Evolutionary conservation across 2,797 vertebrate species (phyloP).

Genomic region (Acanthiza pusilla): DNA sequence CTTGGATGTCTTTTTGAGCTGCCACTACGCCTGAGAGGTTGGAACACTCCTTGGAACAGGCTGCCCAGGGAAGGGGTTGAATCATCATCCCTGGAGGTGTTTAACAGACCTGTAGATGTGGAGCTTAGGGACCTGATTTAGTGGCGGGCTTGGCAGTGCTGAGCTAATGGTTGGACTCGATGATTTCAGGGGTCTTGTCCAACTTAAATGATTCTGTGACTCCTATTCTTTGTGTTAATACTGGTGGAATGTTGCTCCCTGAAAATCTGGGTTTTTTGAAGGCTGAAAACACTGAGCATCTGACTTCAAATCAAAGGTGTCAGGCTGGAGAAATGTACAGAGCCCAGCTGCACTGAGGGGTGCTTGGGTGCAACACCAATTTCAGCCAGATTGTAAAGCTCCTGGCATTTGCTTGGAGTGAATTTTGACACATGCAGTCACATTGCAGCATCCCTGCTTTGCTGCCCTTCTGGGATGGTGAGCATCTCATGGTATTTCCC

Average conservation of each 20-base stretch:
- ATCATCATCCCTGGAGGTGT: not conserved
- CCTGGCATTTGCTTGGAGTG: not conserved
- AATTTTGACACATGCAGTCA: not conserved
- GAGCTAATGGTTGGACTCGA: not conserved
- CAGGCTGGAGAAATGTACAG: not conserved
- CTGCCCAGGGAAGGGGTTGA: not conserved
- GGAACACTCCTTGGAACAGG: not conserved
- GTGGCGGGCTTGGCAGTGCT: not conserved
- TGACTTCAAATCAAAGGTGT: not conserved
- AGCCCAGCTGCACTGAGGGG: not conserved
- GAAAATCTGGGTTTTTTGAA: not conserved
- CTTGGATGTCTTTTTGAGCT: not conserved
- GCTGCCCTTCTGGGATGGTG: accelerated
- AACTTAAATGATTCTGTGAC: not conserved
- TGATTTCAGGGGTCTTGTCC: not conserved
- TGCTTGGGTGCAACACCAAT: not conserved
- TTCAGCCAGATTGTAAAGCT: not conserved
- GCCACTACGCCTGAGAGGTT: accelerated
- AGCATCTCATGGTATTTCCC: not conserved
- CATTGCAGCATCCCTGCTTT: not conserved
- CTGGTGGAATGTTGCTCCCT: not conserved
- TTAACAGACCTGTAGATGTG: not conserved
- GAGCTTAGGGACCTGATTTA: not conserved
- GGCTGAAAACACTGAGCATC: not conserved
- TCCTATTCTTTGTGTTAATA: not conserved